Evolutionary conservation across 2,888 invertebrate species (phyloP), one percentile per base, ranked within the genome.

Genomic region (Miltochrista miniata): DNA sequence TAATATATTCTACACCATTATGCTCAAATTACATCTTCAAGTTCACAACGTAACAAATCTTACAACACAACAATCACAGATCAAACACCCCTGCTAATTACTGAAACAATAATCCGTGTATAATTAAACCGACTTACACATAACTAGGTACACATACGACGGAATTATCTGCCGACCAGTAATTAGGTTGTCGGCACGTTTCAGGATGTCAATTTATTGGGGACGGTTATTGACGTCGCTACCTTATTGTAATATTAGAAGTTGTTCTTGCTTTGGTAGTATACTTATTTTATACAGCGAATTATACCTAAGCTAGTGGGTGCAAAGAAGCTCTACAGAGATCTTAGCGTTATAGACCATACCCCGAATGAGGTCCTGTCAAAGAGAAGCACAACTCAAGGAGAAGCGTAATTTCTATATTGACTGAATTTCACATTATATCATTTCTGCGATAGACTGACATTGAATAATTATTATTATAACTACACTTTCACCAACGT

Each of bases 111-210:
- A 85, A 88, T 83, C 82, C 80, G 55, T 45, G 54, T 61, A 82
- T 87, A 86, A 88, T 87, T 83, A 82, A 80, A 70, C 69, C 39
- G 37, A 48, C 46, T 75, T 67, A 69, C 68, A 64, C 59, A 61
- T 59, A 60, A 58, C 50, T 53, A 51, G 33, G 30, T 18, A 45
- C 24, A 48, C 73, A 70, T 60, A 64, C 62, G 55, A 54, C 39
- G 63, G 70, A 70, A 76, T 79, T 79, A 81, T 74, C 72, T 58
- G 15, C 12, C 35, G 39, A 57, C 46, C 60, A 55, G 48, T 81
- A 78, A 83, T 83, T 80, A 83, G 71, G 64, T 64, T 60, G 68
- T 64, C 64, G 67, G 68, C 59, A 53, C 63, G 59, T 68, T 58
- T 48, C 60, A 56, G 41, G 58, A 61, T 72, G 68, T 70, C 79